Percentiles rank a stretch among this genome's conserved stretches.
Conservation (phyloP, 1,140 invertebrate genomes). For the Adelges cooleyi region DNA sequence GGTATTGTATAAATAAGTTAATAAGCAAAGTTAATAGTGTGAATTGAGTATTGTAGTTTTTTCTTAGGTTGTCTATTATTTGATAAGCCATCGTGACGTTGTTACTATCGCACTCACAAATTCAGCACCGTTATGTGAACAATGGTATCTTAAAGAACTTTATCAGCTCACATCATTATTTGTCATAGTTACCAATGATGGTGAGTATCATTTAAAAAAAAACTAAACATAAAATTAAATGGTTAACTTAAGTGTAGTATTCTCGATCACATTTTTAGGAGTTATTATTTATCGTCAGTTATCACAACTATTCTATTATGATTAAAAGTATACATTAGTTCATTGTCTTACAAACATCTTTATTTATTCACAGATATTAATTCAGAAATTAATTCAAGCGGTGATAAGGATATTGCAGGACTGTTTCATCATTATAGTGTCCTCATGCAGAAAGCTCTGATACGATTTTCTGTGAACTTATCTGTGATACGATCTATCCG, state of each 20-base stretch:
- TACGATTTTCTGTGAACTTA: constrained; percentile 19
- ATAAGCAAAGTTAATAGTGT: no score
- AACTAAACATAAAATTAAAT: no score
- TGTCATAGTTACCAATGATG: constrained; percentile 22
- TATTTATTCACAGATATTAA: neutral
- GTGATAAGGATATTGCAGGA: constrained; percentile 22
- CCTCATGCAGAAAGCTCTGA: constrained; percentile 12
- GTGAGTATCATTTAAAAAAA: constrained; percentile 2
- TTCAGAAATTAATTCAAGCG: constrained; percentile 21
- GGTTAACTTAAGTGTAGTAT: no score
- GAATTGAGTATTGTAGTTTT: no score
- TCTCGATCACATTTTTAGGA: no score
- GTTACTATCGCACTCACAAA: constrained; percentile 20
- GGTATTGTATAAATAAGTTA: no score
- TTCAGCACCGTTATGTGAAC: constrained; percentile 22
- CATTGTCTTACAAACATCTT: no score
- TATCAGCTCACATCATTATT: constrained; percentile 15
- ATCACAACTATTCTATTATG: no score
- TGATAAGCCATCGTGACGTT: constrained; percentile 17
- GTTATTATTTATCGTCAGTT: no score
- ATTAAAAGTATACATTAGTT: no score
- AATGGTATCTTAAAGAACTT: constrained; percentile 26
- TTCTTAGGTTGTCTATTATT: constrained; percentile 17
- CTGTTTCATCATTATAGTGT: constrained; percentile 24
- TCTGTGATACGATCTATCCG: constrained; percentile 2